Conservation (phyloP, 2,888 invertebrate genomes). For the Pristionchus mayeri region DNA sequence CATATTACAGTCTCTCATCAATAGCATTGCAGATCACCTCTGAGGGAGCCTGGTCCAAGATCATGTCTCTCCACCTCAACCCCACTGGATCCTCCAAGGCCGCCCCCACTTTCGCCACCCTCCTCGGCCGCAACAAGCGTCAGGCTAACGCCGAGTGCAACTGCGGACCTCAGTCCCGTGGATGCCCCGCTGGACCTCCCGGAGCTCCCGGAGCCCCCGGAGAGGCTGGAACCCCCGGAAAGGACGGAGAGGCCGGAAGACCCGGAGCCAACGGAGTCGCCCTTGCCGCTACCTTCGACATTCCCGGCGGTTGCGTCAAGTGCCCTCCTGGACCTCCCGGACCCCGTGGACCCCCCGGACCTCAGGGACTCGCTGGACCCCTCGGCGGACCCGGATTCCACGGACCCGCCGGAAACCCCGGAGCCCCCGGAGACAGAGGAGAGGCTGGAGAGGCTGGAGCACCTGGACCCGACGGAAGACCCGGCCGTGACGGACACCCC, state of each 20-base stretch:
- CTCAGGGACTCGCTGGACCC: constrained; percentile 61
- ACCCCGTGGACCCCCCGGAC: constrained; percentile 63
- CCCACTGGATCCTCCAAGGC: constrained; percentile 58
- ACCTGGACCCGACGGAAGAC: constrained; percentile 35
- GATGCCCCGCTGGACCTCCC: constrained; percentile 68
- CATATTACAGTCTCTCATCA: background rate
- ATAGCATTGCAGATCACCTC: constrained; percentile 55
- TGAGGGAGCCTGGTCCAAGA: constrained; percentile 63
- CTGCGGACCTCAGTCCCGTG: constrained; percentile 64
- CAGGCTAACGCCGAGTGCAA: constrained; percentile 63
- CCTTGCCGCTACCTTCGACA: constrained; percentile 65
- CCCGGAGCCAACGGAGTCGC: constrained; percentile 65
- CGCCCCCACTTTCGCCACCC: constrained; percentile 61
- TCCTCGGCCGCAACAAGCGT: constrained; percentile 63
- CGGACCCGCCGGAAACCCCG: constrained; percentile 54
- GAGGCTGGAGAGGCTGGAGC: constrained; percentile 28
- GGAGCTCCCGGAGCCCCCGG: constrained; percentile 67
- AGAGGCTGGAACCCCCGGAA: constrained; percentile 61
- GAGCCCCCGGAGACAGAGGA: constrained; percentile 43
- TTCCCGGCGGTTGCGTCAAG: constrained; percentile 67
- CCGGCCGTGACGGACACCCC: constrained; percentile 44
- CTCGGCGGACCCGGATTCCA: constrained; percentile 62
- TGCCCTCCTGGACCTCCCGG: constrained; percentile 64
- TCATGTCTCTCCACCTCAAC: constrained; percentile 61
- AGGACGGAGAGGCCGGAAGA: constrained; percentile 63